A percentile compares a stretch with the other conserved stretches of the same genome.
These are phyloP conservation scores for Panorpa germanica DNA, from an alignment of 2,888 invertebrate species.

Conservation along the genomic window DNA sequence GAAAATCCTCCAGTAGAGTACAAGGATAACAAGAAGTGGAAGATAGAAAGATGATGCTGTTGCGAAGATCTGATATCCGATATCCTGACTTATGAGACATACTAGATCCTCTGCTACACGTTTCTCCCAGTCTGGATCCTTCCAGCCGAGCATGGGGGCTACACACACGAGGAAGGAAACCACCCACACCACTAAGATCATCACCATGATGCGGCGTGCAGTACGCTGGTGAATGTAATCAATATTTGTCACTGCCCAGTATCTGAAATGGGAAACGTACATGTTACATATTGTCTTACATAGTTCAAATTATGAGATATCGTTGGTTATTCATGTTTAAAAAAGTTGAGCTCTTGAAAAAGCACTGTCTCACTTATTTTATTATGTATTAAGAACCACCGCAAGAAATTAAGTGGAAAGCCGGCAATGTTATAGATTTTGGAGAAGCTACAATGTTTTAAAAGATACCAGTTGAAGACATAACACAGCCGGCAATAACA, in stretches of 20 bases:
- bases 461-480: too few species aligned
- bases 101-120: constrained; percentile 40
- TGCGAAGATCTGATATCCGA: constrained; percentile 72
- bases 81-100: constrained; percentile 71
- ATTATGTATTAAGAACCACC: too few species aligned
- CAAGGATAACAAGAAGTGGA: constrained; percentile 69
- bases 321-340: too few species aligned
- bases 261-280: constrained; percentile 37
- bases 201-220: constrained; percentile 51
- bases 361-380: too few species aligned
- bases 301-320: too few species aligned
- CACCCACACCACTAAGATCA: constrained; percentile 72
- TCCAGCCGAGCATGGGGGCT: constrained; percentile 76
- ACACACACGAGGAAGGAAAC: constrained; percentile 70
- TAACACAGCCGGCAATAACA: too few species aligned
- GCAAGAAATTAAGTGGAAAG: too few species aligned
- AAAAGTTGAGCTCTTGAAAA: too few species aligned
- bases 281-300: too few species aligned
- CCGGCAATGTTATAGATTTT: too few species aligned
- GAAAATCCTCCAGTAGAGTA: constrained; percentile 81
- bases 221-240: constrained; percentile 77
- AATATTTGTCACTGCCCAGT: constrained; percentile 82
- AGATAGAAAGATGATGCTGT: constrained; percentile 83
- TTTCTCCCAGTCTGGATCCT: constrained; percentile 36
- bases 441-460: too few species aligned